Conservation (phyloP, 2,797 vertebrate species). For the Alfaro cultratus region DNA sequence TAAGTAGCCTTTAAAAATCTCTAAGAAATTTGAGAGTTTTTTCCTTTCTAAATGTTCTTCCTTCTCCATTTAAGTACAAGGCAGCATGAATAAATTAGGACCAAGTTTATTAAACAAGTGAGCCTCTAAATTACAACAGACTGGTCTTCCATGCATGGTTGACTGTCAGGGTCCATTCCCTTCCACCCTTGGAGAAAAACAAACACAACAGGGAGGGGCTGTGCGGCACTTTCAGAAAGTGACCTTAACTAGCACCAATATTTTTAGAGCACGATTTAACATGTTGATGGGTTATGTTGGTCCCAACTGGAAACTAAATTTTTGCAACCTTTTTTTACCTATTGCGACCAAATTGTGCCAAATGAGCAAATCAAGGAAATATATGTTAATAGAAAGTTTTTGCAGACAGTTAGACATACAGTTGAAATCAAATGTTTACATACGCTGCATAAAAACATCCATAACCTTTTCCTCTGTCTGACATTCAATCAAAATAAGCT, state of each 20-base stretch:
- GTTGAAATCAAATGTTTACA: neutral
- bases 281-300: constrained; percentile 7
- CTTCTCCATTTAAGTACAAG: neutral
- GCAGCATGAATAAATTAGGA: constrained; percentile 43
- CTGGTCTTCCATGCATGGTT: constrained; percentile 67
- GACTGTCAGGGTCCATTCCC: constrained; percentile 45
- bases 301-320: neutral
- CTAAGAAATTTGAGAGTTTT: neutral
- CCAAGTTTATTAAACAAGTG: constrained; percentile 61
- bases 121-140: constrained; percentile 73
- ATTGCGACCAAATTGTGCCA: neutral
- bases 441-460: neutral
- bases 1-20: neutral
- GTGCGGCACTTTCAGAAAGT: constrained; percentile 14
- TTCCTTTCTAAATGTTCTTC: neutral
- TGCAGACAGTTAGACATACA: neutral
- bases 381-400: neutral
- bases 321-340: neutral
- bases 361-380: neutral
- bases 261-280: constrained; percentile 32
- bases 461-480: neutral
- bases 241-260: constrained; percentile 40
- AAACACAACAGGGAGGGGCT: constrained; percentile 48
- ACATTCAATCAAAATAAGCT: neutral
- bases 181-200: constrained; percentile 59